phyloP scores from a whole-genome alignment of 1,140 invertebrate species.

The Pygmarrhopalites habei region DNA sequence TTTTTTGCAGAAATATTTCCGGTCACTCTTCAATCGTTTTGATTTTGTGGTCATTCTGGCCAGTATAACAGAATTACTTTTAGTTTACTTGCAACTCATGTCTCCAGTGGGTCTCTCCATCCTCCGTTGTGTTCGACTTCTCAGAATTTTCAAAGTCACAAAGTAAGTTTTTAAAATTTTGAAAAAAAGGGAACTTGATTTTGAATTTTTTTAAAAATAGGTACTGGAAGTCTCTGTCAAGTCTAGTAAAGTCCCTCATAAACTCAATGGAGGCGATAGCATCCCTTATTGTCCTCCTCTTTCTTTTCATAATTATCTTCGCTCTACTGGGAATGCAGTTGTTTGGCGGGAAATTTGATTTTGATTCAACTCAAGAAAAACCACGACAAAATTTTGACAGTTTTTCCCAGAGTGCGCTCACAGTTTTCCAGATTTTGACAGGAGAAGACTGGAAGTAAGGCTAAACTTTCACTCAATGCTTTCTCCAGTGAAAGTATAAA shows the following conservation, averaged over 20 bases:
- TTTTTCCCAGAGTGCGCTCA: conserved; percentile 94
- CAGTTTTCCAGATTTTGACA: conserved; percentile 75
- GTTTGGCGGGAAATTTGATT: conserved; percentile 37
- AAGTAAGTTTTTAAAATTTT: too few species aligned
- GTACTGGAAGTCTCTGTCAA: conserved; percentile 96
- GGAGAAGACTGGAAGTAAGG: conserved; percentile 99
- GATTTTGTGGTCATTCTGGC: conserved; percentile 96
- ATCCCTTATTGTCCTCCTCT: conserved; percentile 58
- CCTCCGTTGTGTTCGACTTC: conserved; percentile 85
- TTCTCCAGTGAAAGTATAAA: too few species aligned
- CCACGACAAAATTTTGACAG: conserved; percentile 46
- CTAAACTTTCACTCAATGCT: too few species aligned
- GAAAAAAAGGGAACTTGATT: too few species aligned
- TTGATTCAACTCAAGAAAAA: conserved; percentile 16
- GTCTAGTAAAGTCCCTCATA: too few species aligned
- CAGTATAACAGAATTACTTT: conserved; percentile 90
- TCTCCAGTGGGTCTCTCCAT: conserved; percentile 89
- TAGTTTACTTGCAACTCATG: conserved; percentile 64
- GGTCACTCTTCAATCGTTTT: conserved; percentile 91
- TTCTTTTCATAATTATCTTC: conserved; percentile 64
- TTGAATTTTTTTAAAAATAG: conserved; percentile 53
- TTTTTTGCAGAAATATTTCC: conserved; percentile 88
- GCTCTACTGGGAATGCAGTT: conserved; percentile 55
- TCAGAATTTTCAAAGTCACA: conserved; percentile 94
- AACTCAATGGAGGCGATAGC: conserved; percentile 61